phyloP scores from a whole-genome alignment of 2,113 vertebrate species.

The Plestiodon gilberti region DNA sequence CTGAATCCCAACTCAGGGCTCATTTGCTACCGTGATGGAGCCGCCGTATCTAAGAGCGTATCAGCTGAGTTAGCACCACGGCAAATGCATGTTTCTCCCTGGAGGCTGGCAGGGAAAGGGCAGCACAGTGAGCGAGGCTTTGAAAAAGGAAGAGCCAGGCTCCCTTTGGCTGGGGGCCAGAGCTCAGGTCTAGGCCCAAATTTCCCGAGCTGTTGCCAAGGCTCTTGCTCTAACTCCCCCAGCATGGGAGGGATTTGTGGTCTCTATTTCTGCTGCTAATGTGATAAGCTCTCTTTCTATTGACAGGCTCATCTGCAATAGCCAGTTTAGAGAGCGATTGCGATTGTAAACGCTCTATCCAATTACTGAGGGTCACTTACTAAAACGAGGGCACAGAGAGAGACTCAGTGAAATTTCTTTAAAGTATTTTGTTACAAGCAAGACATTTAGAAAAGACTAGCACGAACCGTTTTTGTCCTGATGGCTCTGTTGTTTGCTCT shows the following conservation, averaged over 20 bases:
- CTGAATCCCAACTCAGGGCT: not conserved
- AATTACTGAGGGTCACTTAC: not conserved
- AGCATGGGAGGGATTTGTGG: not conserved
- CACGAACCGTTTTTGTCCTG: no score
- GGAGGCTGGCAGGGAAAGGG: not conserved
- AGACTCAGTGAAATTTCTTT: not conserved
- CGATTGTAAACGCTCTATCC: not conserved
- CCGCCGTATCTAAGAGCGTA: not conserved
- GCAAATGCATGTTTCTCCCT: not conserved
- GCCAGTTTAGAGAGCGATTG: slow-evolving; percentile 1
- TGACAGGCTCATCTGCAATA: slow-evolving; percentile 12
- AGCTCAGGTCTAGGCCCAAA: not conserved
- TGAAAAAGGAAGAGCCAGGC: not conserved
- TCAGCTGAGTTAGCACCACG: slow-evolving; percentile 6
- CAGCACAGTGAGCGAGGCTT: not conserved
- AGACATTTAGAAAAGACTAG: not conserved
- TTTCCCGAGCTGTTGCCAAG: not conserved
- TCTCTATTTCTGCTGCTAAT: slow-evolving; percentile 11
- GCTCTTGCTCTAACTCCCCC: not conserved
- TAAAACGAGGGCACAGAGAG: not conserved
- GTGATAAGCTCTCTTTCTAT: not conserved
- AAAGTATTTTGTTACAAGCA: not conserved
- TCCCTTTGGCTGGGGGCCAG: not conserved
- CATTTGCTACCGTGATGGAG: not conserved
- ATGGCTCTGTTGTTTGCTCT: not conserved